Evolutionary conservation across 2,888 invertebrate genomes (phyloP).

Genomic region (Phlogophora meticulosa): DNA sequence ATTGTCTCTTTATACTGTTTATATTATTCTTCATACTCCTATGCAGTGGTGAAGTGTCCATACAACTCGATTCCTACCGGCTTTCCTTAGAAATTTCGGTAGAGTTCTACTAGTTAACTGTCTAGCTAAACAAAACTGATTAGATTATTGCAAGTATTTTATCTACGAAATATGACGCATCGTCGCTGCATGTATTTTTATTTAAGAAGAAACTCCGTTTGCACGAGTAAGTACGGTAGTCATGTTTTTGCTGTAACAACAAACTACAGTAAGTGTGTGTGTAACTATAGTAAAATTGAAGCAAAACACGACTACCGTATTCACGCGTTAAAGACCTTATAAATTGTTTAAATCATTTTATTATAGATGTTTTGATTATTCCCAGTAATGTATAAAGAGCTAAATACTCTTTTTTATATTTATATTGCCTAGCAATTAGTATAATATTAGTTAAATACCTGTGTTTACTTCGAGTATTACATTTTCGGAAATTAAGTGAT

Average conservation of each 20-base stretch:
- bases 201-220: slow-evolving; percentile 6
- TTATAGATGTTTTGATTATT: slow-evolving; percentile 21
- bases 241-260: slow-evolving; percentile 18
- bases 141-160: too few species aligned
- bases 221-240: slow-evolving; percentile 1
- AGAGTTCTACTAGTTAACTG: too few species aligned
- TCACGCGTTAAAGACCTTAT: neutral
- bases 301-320: neutral
- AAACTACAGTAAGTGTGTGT: too few species aligned
- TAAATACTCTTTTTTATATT: slow-evolving; percentile 37
- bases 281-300: too few species aligned
- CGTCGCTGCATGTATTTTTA: neutral
- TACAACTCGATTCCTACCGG: too few species aligned
- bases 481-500: slow-evolving; percentile 34
- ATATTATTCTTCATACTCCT: neutral
- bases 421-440: slow-evolving; percentile 38
- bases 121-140: too few species aligned
- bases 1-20: neutral
- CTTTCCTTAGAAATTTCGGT: too few species aligned
- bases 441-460: slow-evolving; percentile 24
- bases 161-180: too few species aligned
- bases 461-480: slow-evolving; percentile 39
- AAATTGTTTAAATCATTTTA: neutral
- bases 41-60: too few species aligned
- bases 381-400: slow-evolving; percentile 12